A percentile compares a stretch with the other conserved stretches of the same genome.
Evolutionary conservation across 2,888 invertebrate genomes (phyloP).

Genomic region (Volucella inanis): DNA sequence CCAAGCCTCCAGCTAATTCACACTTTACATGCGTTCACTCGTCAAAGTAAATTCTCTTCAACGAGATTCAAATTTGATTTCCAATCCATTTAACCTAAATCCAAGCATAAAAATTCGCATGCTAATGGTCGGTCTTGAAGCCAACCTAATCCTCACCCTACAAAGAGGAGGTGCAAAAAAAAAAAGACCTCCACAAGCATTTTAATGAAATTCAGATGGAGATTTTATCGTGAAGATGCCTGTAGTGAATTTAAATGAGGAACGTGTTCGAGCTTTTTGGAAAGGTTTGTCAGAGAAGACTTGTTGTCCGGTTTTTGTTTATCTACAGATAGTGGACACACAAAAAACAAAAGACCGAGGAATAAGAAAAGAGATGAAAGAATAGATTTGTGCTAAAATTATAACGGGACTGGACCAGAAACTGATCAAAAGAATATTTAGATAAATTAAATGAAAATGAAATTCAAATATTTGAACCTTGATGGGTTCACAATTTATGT

Average conservation of each 20-base stretch:
- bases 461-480: too few relatives aligned
- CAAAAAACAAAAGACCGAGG: conserved; percentile 16
- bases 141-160: conserved; percentile 21
- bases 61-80: conserved; percentile 49
- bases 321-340: conserved; percentile 26
- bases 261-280: conserved; percentile 25
- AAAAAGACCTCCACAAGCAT: conserved; percentile 16
- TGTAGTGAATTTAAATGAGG: conserved; percentile 63
- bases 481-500: too few relatives aligned
- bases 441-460: too few relatives aligned
- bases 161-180: conserved; percentile 40
- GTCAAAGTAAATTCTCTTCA: conserved; percentile 29
- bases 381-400: too few relatives aligned
- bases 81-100: conserved; percentile 67
- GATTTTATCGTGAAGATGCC: conserved; percentile 54
- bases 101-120: conserved; percentile 61
- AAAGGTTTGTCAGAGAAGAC: conserved; percentile 20
- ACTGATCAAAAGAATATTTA: too few relatives aligned
- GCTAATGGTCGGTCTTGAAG: conserved; percentile 40
- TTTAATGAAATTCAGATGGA: conserved; percentile 61
- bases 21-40: conserved; percentile 49
- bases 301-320: conserved; percentile 21
- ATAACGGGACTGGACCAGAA: too few relatives aligned
- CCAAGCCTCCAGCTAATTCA: conserved; percentile 59
- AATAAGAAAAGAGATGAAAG: too few relatives aligned